Conservation (phyloP, 2,797 vertebrate species). For the Halcyon smyrnensis region DNA sequence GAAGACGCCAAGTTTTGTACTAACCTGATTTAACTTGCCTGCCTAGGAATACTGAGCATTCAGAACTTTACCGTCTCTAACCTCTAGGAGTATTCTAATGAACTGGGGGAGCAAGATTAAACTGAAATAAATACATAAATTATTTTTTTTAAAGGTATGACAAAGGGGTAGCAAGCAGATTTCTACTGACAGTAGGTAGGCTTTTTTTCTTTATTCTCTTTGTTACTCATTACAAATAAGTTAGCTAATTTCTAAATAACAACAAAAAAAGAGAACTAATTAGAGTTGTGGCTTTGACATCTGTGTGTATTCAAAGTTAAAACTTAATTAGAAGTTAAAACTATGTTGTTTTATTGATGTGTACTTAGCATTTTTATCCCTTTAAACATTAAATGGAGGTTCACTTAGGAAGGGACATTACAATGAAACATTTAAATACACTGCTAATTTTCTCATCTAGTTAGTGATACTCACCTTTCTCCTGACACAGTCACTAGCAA, state of each 20-base stretch:
- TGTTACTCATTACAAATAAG: conserved; percentile 48
- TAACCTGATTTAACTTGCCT: neutral
- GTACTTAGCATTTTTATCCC: conserved; percentile 55
- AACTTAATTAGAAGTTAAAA: conserved; percentile 72
- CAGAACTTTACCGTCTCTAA: neutral
- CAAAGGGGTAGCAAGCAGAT: neutral
- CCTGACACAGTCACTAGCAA: neutral
- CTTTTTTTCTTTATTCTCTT: conserved; percentile 25
- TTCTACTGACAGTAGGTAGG: neutral
- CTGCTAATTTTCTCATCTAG: conserved; percentile 23
- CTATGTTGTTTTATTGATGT: conserved; percentile 65
- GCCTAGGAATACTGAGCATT: neutral
- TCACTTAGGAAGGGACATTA: conserved; percentile 48
- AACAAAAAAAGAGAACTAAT: conserved; percentile 46
- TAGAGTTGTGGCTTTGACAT: conserved; percentile 55
- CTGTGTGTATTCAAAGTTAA: conserved; percentile 44
- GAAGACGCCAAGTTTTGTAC: neutral
- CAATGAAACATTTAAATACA: conserved; percentile 69
- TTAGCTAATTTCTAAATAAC: conserved; percentile 62
- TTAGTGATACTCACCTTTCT: conserved; percentile 23
- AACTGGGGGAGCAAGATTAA: neutral
- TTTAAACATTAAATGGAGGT: conserved; percentile 70
- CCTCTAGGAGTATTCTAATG: neutral
- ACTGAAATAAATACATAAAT: neutral
- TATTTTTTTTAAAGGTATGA: neutral